Evolutionary conservation across 1,140 invertebrate genomes (phyloP), one percentile per base, ranked within the genome.

Genomic region (Pristionchus pacificus): DNA sequence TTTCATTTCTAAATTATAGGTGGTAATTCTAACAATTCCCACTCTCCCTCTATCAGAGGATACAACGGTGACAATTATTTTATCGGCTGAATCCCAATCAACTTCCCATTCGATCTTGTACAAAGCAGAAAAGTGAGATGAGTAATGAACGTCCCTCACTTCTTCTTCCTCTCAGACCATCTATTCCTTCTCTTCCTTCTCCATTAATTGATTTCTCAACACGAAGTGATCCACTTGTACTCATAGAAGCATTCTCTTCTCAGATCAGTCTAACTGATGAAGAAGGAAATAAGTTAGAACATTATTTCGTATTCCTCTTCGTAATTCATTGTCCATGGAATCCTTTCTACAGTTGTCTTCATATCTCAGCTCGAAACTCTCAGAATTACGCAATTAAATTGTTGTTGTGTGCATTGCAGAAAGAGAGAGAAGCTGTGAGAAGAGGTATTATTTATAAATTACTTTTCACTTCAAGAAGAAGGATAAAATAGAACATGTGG

Each of bases 231-330:
- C 67, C 64, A 25, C 60, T 73, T 31, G 38, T 66, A 2, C 60
- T 73, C 14, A 38, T 73, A n/a, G 25, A 60, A 3, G 65, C 71
- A 15, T 68, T 73, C 25, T 60, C 64, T 3, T 32, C 71, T n/a
- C 38, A 55, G n/a, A 73, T 73, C 49, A 30, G 38, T 15, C 62
- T 63, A 27, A 49, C 58, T 3, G 71, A 73, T 32, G n/a, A 30
- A 2, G 71, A 73, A 6, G 71, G 71, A 32, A 73, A 73, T 58
- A 68, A 65, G 71, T 73, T 49, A n/a, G 62, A 24, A n/a, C n/a
- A 28, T 2, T 38, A 27, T 63, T 33, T 28, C 0, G 1, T 49
- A 25, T 28, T 30, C 25, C 27, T 32, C 24, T 2, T 25, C 59
- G 1, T 24, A 15, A 31, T 57, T 24, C 33, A 65, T n/a, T 25